phyloP scores from a whole-genome alignment of 2,888 invertebrate genomes.

The Brachypalpus laphriformis region DNA sequence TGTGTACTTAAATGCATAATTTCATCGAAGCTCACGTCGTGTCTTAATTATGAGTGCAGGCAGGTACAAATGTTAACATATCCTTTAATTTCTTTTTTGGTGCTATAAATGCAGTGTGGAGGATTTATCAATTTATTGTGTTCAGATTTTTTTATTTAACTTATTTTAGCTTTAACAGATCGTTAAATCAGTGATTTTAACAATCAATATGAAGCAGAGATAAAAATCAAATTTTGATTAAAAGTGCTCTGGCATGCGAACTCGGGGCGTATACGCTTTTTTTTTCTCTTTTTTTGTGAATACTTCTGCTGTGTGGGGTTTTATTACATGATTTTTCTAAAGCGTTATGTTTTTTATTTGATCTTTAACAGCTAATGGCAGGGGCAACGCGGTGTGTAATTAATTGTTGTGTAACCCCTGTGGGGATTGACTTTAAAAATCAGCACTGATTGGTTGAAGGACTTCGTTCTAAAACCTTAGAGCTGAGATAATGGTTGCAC shows the following conservation, averaged over 20 bases:
- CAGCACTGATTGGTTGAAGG: too few relatives aligned
- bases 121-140: not conserved
- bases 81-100: not conserved
- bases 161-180: not conserved
- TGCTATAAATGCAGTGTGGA: not conserved
- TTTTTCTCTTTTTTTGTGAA: not conserved
- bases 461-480: too few relatives aligned
- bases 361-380: too few relatives aligned
- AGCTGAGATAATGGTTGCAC: too few relatives aligned
- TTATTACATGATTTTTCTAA: not conserved
- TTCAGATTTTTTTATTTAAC: not conserved
- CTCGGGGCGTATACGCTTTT: conserved; percentile 29
- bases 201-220: not conserved
- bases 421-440: too few relatives aligned
- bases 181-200: conserved; percentile 4
- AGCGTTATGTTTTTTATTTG: too few relatives aligned
- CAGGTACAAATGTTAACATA: not conserved
- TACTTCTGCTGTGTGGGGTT: not conserved
- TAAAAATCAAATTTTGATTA: conserved; percentile 10
- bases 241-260: not conserved
- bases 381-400: too few relatives aligned
- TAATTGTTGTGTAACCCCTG: too few relatives aligned
- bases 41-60: conserved; percentile 12
- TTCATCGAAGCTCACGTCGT: not conserved
- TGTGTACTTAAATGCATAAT: conserved; percentile 14